phyloP scores from a whole-genome alignment of 2,797 vertebrate species.

The Phoeniculus purpureus region DNA sequence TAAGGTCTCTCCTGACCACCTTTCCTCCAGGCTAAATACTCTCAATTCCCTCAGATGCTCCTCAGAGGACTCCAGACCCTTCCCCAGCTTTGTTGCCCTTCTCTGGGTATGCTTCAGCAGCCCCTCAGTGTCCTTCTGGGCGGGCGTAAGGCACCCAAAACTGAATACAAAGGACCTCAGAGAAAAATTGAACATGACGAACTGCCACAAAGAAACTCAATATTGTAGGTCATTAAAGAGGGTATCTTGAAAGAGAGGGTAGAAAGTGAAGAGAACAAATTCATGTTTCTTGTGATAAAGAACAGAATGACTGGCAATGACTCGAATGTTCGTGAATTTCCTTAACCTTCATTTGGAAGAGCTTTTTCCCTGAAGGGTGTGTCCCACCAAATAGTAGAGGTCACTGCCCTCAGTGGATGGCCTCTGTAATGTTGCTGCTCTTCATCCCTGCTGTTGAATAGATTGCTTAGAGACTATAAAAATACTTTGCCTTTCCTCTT shows the following conservation, averaged over 20 bases:
- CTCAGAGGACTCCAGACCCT: no score
- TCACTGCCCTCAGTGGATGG: neutral
- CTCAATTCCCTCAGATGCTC: no score
- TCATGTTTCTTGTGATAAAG: neutral
- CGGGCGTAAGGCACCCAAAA: no score
- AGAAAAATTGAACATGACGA: neutral
- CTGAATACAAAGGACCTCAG: no score
- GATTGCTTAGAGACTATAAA: neutral
- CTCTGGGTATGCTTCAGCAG: no score
- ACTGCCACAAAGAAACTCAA: neutral
- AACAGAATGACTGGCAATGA: neutral
- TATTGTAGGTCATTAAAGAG: neutral
- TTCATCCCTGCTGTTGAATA: neutral
- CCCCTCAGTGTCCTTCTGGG: no score
- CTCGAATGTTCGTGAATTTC: neutral
- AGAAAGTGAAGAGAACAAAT: neutral
- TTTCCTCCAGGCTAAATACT: no score
- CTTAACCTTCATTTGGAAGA: neutral
- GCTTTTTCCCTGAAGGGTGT: neutral
- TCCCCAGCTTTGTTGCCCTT: no score
- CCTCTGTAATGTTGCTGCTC: neutral
- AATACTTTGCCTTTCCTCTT: neutral
- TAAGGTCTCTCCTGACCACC: no score
- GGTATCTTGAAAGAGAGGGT: neutral
- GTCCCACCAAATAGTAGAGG: neutral